Evolutionary conservation across 1,140 invertebrate species (phyloP), one percentile per base, ranked within the genome.

Genomic region (Calycopis cecrops): DNA sequence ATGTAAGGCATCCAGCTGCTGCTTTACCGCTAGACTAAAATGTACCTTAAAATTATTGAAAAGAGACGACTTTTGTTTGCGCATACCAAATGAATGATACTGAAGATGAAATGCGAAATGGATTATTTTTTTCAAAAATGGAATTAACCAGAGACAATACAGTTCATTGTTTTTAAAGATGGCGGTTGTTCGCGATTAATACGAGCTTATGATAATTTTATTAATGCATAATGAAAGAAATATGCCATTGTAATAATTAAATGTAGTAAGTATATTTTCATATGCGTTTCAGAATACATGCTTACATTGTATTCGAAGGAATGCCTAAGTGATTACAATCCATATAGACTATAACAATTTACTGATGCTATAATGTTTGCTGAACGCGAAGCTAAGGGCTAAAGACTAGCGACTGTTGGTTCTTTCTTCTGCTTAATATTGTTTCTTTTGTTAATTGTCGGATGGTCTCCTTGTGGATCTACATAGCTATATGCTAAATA

Each of bases 41-140:
- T 63, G 21, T 47, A 62, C 65, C 57, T 50, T 75, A 69, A 62
- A 4, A 3, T 11, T 21, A 40, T 12, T 3, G 0, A 3, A 8
- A 71, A 79, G 65, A 59, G 55, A 63, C 61, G 17, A 65, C 47
- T 64, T 59, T 78, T 18, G 38, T 34, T 50, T 58, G 58, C 4
- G 1, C 10, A 33, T 50, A 34, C 52, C 57, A 53, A 72, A 76
- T 79, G 71, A 82, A 78, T 74, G 74, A 76, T 66, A 44, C 73
- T 71, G 68, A 63, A 69, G 71, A 84, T 84, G 72, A 86, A 86
- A 86, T 78, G 73, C 75, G 73, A 83, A 85, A 80, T 81, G 80
- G 79, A 84, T 84, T 86, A 83, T 84, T 86, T 85, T 44, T 86
- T 84, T 84, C 72, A 83, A 86, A 86, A 86, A 85, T 85, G 81